Evolutionary conservation across 2,888 invertebrate genomes (phyloP).

Genomic region (Ectemnius cavifrons): DNA sequence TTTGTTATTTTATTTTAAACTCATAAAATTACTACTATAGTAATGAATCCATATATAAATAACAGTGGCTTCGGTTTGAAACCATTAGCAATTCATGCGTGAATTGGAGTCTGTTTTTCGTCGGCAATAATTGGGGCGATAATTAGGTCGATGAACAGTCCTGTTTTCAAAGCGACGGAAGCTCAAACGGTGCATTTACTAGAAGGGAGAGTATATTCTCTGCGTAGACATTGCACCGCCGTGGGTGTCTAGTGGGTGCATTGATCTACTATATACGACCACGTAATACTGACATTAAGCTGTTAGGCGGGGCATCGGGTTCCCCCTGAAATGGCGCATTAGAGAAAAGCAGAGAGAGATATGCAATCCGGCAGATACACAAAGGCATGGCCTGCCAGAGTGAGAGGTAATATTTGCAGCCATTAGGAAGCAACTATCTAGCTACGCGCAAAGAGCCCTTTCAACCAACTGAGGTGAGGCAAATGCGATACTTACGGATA

Average conservation of each 20-base stretch:
- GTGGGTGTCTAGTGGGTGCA: background rate
- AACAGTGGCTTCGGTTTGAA: too few relatives aligned
- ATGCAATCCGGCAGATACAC: constrained; percentile 28
- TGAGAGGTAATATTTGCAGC: constrained; percentile 48
- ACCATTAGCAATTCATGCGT: too few relatives aligned
- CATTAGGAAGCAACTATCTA: constrained; percentile 58
- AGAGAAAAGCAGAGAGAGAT: constrained; percentile 5
- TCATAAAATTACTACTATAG: too few relatives aligned
- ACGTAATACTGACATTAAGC: constrained; percentile 46
- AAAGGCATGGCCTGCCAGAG: constrained; percentile 16
- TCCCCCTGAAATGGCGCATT: constrained; percentile 20
- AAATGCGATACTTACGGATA: constrained; percentile 30
- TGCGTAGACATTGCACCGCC: background rate
- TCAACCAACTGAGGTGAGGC: constrained; percentile 47
- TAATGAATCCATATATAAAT: too few relatives aligned
- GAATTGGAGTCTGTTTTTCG: too few relatives aligned
- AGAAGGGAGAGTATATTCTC: too few relatives aligned
- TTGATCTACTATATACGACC: constrained; percentile 21
- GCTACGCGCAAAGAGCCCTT: constrained; percentile 46
- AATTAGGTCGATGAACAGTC: too few relatives aligned
- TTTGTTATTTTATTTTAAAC: too few relatives aligned
- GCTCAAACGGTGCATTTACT: too few relatives aligned
- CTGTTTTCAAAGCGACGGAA: too few relatives aligned
- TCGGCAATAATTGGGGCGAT: too few relatives aligned
- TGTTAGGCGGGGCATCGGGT: constrained; percentile 33